A percentile compares a stretch with the other conserved stretches of the same genome.
phyloP scores from a whole-genome alignment of 2,113 vertebrate species.

The Actenoides lindsayi region DNA sequence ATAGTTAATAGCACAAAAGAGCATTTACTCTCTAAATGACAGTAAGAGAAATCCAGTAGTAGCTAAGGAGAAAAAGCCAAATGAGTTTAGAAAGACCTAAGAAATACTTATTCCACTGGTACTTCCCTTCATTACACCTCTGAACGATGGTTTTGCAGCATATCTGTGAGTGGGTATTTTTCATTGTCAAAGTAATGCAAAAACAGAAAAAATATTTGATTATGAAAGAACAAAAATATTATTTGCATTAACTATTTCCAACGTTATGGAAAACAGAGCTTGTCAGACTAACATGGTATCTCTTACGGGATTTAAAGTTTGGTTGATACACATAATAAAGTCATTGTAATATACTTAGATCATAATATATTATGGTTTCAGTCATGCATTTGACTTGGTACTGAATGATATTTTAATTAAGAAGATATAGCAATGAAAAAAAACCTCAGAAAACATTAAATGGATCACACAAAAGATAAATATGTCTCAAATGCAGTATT shows the following conservation, averaged over 20 bases:
- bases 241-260: neutral
- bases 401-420: conserved; percentile 20
- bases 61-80: neutral
- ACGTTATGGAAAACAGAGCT: neutral
- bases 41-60: neutral
- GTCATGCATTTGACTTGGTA: neutral
- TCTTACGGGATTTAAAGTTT: neutral
- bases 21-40: neutral
- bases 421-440: neutral
- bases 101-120: neutral
- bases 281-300: neutral
- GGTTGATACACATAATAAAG: neutral
- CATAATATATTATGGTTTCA: neutral
- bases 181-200: neutral
- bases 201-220: neutral
- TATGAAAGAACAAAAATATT: neutral
- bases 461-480: neutral
- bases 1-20: neutral
- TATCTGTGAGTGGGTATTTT: neutral
- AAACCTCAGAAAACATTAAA: conserved; percentile 2
- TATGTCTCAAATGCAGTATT: neutral
- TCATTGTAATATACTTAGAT: neutral
- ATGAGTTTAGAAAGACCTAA: neutral
- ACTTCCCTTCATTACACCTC: neutral
- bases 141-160: neutral